A percentile compares a stretch with the other conserved stretches of the same genome.
Evolutionary conservation across 2,888 invertebrate genomes (phyloP).

Genomic region (Dione juno): DNA sequence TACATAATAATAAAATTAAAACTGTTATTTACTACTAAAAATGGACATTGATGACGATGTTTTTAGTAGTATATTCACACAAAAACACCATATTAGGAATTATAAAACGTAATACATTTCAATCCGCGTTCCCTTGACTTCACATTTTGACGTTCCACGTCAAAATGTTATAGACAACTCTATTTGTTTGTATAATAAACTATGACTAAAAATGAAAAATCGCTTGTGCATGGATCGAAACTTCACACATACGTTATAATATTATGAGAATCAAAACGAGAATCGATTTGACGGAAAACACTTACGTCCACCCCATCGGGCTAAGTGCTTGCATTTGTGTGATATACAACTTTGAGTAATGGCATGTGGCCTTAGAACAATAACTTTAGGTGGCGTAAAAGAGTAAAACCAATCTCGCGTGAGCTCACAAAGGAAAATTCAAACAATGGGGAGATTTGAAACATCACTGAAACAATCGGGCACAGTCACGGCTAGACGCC

Average conservation of each 20-base stretch:
- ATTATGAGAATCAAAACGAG: slow-evolving; percentile 30
- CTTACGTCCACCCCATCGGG: slow-evolving; percentile 62
- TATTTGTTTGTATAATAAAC: not conserved
- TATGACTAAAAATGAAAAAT: not conserved
- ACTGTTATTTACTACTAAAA: no score
- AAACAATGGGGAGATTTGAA: slow-evolving; percentile 61
- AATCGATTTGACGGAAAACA: slow-evolving; percentile 62
- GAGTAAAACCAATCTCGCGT: slow-evolving; percentile 76
- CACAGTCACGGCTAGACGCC: slow-evolving; percentile 37
- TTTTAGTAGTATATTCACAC: no score
- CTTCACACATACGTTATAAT: slow-evolving; percentile 9
- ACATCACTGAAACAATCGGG: slow-evolving; percentile 46
- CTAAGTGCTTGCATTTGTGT: slow-evolving; percentile 67
- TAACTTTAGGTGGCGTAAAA: slow-evolving; percentile 72
- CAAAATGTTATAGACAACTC: not conserved
- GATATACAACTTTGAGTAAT: slow-evolving; percentile 77
- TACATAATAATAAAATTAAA: no score
- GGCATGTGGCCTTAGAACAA: slow-evolving; percentile 75
- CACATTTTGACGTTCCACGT: not conserved
- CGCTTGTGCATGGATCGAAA: not conserved
- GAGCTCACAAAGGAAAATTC: slow-evolving; percentile 59
- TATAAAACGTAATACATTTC: not conserved
- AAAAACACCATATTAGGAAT: not conserved
- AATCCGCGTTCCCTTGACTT: not conserved
- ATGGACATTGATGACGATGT: no score